Conservation (phyloP, 2,113 vertebrate genomes). For the Myodes glareolus region DNA sequence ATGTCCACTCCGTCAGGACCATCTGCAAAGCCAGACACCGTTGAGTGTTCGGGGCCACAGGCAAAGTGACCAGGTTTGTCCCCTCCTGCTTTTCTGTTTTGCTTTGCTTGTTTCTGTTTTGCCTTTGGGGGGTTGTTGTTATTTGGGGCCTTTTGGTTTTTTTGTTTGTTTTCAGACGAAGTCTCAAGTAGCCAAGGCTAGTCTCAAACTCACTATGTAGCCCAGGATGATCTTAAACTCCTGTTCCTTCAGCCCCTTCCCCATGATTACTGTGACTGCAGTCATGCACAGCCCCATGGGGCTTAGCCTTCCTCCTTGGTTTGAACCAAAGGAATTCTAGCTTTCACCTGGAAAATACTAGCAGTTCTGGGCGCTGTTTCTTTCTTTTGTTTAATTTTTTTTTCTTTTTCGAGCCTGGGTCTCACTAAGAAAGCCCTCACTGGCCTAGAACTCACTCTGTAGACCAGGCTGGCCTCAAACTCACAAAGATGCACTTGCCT, state of each 20-base stretch:
- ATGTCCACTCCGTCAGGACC: background rate
- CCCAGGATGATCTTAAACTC: background rate
- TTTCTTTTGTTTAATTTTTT: background rate
- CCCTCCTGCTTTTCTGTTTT: background rate
- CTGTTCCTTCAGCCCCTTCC: background rate
- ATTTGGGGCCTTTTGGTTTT: background rate
- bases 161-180: background rate
- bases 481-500: background rate
- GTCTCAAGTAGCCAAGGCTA: background rate
- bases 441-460: background rate
- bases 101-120: background rate
- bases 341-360: background rate
- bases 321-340: background rate
- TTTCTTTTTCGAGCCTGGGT: background rate
- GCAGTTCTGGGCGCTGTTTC: background rate
- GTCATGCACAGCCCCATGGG: background rate
- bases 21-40: background rate
- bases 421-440: background rate
- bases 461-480: background rate
- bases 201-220: background rate
- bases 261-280: background rate
- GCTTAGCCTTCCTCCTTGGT: background rate
- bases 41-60: background rate
- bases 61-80: background rate
- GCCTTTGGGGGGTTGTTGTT: background rate